A percentile compares a stretch with the other conserved stretches of the same genome.
Evolutionary conservation across 2,888 invertebrate genomes (phyloP).

Genomic region (Cheilosia scutellata): DNA sequence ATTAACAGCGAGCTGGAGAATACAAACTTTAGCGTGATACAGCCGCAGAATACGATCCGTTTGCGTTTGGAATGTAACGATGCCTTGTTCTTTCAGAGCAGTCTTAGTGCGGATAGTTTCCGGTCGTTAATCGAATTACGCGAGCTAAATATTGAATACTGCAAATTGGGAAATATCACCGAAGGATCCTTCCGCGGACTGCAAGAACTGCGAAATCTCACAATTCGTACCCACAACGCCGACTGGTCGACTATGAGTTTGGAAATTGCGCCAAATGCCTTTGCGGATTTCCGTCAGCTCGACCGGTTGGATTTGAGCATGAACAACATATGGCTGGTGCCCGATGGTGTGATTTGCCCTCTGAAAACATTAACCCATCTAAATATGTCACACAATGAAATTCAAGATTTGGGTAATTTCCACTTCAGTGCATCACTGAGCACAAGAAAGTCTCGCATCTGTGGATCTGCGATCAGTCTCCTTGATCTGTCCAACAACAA

Average conservation of each 20-base stretch:
- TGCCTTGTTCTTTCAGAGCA: slow-evolving; percentile 91
- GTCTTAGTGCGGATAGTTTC: slow-evolving; percentile 91
- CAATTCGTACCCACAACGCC: slow-evolving; percentile 93
- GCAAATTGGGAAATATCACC: slow-evolving; percentile 94
- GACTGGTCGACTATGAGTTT: slow-evolving; percentile 94
- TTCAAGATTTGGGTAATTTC: slow-evolving; percentile 94
- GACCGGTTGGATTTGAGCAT: slow-evolving; percentile 93
- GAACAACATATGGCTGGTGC: slow-evolving; percentile 95
- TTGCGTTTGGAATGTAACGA: slow-evolving; percentile 92
- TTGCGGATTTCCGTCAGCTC: slow-evolving; percentile 91
- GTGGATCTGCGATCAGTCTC: slow-evolving; percentile 89
- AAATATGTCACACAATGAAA: slow-evolving; percentile 93
- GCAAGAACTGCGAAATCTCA: slow-evolving; percentile 92
- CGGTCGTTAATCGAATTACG: slow-evolving; percentile 92
- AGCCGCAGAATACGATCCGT: slow-evolving; percentile 92
- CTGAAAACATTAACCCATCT: slow-evolving; percentile 91
- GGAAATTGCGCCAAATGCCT: slow-evolving; percentile 92
- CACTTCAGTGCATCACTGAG: slow-evolving; percentile 89
- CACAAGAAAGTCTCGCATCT: slow-evolving; percentile 84
- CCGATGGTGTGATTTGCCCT: slow-evolving; percentile 93
- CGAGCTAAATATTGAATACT: slow-evolving; percentile 92
- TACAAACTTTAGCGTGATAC: slow-evolving; percentile 94
- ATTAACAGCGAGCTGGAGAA: slow-evolving; percentile 95
- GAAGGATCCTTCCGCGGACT: slow-evolving; percentile 92
- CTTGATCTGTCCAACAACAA: slow-evolving; percentile 94